Evolutionary conservation across 2,797 vertebrate species (phyloP).

Genomic region (Mionectes olivaceus): DNA sequence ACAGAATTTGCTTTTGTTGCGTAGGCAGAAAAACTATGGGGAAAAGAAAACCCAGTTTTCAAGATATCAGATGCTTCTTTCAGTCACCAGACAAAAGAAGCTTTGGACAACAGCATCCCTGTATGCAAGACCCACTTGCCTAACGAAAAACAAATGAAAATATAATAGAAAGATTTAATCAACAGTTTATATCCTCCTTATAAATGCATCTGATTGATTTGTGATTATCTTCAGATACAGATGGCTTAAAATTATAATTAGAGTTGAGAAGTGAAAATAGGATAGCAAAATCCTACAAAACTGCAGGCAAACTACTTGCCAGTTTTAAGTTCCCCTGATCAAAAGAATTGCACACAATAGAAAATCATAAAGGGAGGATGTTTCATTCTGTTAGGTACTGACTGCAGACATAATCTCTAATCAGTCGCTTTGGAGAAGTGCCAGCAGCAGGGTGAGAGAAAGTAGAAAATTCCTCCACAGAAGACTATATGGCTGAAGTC

Average conservation of each 20-base stretch:
- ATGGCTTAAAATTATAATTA: background rate
- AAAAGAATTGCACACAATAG: background rate
- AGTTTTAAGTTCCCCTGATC: background rate
- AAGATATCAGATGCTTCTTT: background rate
- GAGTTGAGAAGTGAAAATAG: background rate
- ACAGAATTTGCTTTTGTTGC: slow-evolving; percentile 4
- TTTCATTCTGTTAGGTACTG: background rate
- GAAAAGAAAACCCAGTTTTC: slow-evolving; percentile 36
- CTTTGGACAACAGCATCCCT: background rate
- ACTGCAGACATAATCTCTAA: slow-evolving; percentile 1
- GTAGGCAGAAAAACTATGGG: slow-evolving; percentile 17
- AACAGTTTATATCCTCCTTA: background rate
- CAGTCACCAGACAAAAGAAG: background rate
- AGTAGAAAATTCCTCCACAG: background rate
- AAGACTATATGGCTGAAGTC: background rate
- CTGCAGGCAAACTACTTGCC: background rate
- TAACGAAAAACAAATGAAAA: background rate
- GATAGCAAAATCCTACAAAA: background rate
- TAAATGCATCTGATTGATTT: background rate
- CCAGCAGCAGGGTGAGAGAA: background rate
- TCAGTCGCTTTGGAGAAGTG: background rate
- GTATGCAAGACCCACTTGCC: background rate
- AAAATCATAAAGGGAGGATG: background rate
- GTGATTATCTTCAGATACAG: background rate
- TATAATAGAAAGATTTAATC: background rate